Conservation (phyloP, 2,797 vertebrate species). For the Premnoplex brunnescens region DNA sequence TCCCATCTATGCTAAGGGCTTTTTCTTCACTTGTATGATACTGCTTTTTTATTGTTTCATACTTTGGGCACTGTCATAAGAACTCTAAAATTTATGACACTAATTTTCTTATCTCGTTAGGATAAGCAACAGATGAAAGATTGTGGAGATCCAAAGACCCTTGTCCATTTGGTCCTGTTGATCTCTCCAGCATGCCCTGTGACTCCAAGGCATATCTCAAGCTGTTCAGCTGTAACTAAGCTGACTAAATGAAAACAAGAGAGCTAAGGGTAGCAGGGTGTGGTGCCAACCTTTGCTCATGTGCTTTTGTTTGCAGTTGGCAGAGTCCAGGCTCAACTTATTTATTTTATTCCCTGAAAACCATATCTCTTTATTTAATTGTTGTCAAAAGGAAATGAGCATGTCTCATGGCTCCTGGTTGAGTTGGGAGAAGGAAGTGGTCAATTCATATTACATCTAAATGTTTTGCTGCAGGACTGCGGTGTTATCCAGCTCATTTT, state of each 20-base stretch:
- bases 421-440: background rate
- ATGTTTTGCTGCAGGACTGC: background rate
- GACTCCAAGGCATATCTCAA: background rate
- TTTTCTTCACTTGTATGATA: background rate
- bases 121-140: background rate
- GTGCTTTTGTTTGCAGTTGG: slow-evolving; percentile 42
- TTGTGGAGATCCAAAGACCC: background rate
- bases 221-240: background rate
- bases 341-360: slow-evolving; percentile 12
- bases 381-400: background rate
- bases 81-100: background rate
- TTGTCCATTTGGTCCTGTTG: background rate
- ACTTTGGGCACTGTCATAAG: background rate
- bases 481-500: rapidly evolving
- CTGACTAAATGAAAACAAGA: slow-evolving; percentile 52
- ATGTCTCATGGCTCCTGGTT: background rate
- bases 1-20: background rate
- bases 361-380: background rate
- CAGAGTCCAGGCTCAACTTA: background rate
- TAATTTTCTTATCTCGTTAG: background rate
- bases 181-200: background rate
- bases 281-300: slow-evolving; percentile 44
- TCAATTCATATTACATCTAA: background rate
- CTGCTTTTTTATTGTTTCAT: background rate
- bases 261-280: background rate